Evolutionary conservation across 2,797 vertebrate species (phyloP).

Genomic region (Enteromius unitaeniatus): DNA sequence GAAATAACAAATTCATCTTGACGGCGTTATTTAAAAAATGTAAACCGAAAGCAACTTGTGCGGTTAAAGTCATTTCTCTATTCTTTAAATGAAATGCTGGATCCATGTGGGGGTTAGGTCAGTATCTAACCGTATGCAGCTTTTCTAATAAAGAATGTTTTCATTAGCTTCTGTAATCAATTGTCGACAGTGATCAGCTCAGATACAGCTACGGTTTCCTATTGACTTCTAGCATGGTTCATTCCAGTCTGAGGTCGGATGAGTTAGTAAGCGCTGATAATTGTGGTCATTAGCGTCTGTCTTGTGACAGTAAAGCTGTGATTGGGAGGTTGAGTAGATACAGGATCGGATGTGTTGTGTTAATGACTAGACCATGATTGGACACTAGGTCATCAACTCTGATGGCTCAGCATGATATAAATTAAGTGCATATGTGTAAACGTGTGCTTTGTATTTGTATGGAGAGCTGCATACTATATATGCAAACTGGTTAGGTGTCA

Average conservation of each 20-base stretch:
- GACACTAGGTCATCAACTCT: slow-evolving; percentile 46
- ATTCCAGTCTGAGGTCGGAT: neutral
- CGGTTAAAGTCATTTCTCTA: neutral
- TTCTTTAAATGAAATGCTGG: neutral
- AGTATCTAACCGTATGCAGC: neutral
- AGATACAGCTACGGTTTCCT: neutral
- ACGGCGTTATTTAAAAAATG: neutral
- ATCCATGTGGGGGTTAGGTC: neutral
- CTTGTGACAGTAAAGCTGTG: slow-evolving; percentile 14
- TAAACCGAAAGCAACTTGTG: neutral
- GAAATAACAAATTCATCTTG: neutral
- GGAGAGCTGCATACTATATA: neutral
- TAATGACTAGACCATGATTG: slow-evolving; percentile 56
- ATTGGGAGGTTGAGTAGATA: slow-evolving; percentile 33
- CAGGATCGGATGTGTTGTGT: slow-evolving; percentile 55
- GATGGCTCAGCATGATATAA: neutral
- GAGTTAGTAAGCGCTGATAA: slow-evolving; percentile 10
- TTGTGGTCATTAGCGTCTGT: neutral
- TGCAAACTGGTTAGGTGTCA: neutral
- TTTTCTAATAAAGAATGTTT: slow-evolving; percentile 19
- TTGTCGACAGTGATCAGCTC: slow-evolving; percentile 14
- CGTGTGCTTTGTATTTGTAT: neutral
- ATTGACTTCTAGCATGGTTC: neutral
- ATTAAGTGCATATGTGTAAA: neutral
- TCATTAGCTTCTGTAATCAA: neutral